phyloP scores from a whole-genome alignment of 2,888 invertebrate genomes.

The Villa cingulata region DNA sequence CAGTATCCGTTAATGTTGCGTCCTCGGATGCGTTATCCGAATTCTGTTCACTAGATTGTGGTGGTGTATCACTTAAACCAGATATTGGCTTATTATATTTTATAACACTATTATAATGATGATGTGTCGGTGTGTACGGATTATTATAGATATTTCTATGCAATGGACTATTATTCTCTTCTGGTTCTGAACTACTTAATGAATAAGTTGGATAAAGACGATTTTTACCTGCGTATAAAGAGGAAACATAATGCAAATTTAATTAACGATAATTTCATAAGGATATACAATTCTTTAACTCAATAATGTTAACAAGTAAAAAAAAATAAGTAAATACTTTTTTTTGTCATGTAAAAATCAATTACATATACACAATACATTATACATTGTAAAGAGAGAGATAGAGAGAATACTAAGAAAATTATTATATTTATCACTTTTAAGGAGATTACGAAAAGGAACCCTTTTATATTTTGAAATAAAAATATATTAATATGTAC shows the following conservation, averaged over 20 bases:
- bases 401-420: no score
- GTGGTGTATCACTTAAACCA: constrained; percentile 64
- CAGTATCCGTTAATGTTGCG: constrained; percentile 72
- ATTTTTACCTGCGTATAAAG: constrained; percentile 48
- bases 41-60: constrained; percentile 32
- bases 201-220: constrained; percentile 71
- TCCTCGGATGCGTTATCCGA: constrained; percentile 63
- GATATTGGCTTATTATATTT: constrained; percentile 37
- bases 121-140: constrained; percentile 34
- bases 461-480: no score
- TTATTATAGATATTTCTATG: constrained; percentile 47
- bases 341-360: no score
- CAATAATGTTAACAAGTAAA: no score
- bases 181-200: constrained; percentile 63
- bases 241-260: neutral
- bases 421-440: no score
- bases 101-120: constrained; percentile 17
- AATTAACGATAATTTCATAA: no score
- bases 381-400: no score
- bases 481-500: no score
- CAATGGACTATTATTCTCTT: constrained; percentile 39
- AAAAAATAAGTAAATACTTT: neutral
- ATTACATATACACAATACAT: no score
- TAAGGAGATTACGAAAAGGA: no score
- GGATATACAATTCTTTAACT: no score